Evolutionary conservation across 2,797 vertebrate species (phyloP).

Genomic region (Chaenodraco wilsoni): DNA sequence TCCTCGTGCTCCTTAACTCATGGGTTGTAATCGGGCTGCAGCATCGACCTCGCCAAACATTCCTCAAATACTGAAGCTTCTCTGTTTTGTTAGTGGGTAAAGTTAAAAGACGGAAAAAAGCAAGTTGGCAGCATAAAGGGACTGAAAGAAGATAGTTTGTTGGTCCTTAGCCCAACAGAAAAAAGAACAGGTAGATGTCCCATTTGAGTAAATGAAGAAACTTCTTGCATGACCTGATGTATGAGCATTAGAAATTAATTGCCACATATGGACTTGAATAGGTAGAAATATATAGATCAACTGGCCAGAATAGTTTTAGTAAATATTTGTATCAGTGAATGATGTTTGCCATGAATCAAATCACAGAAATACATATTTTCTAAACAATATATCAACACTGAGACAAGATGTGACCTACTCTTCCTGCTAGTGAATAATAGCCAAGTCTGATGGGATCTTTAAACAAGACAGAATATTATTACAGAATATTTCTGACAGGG

Average conservation of each 20-base stretch:
- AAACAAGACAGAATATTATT: not conserved
- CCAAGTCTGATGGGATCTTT: not conserved
- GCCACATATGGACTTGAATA: not conserved
- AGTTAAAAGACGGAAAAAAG: constrained; percentile 41
- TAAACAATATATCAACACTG: not conserved
- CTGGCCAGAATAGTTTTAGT: not conserved
- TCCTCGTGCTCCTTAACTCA: constrained; percentile 60
- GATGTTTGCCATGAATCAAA: not conserved
- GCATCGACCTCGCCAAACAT: constrained; percentile 56
- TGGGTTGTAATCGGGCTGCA: constrained; percentile 54
- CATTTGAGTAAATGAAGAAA: constrained; percentile 9
- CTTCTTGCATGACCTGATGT: not conserved
- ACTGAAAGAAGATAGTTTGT: constrained; percentile 36
- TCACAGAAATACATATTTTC: not conserved
- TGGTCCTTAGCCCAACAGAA: constrained; percentile 13
- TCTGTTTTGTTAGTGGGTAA: constrained; percentile 41
- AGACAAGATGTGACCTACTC: not conserved
- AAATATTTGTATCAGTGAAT: not conserved
- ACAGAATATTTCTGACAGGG: constrained; percentile 12
- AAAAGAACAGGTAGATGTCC: constrained; percentile 12
- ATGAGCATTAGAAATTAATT: not conserved
- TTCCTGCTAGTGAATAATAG: not conserved
- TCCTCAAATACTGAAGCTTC: constrained; percentile 53
- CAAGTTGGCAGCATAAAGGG: constrained; percentile 27
- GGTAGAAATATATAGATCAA: not conserved